Evolutionary conservation across 2,888 invertebrate species (phyloP), one percentile per base, ranked within the genome.

Genomic region (Netelia melanura): DNA sequence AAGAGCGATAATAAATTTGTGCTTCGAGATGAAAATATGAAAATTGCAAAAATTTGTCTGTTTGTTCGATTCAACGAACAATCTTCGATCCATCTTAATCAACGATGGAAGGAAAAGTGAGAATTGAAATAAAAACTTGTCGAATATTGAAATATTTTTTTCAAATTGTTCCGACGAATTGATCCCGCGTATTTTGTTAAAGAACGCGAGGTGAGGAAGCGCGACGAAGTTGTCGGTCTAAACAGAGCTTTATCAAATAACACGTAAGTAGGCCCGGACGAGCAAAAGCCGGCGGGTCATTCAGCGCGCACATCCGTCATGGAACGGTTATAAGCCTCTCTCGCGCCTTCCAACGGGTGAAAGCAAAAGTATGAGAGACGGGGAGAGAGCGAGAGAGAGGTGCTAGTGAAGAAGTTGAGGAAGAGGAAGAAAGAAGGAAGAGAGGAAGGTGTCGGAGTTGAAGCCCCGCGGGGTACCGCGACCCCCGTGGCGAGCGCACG

Each of bases 401-500:
- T 38, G 17, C 3, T 54, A 54, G 54, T 58, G 17, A 21, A 58
- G 58, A 21, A 58, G 17, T 21, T 58, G 58, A n/a, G 17, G 21
- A 21, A 9, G 54, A 54, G 58, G 58, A 58, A 58, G 58, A 21
- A 64, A 56, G 43, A 56, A 71, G 52, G 38, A 74, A 80, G 70
- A 38, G 38, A 74, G 77, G 70, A 78, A 86, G 82, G 84, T 86
- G 83, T 79, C 76, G 82, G 82, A 80, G 79, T 81, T 84, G 76
- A 84, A 80, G 77, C 81, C 84, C 84, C 61, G 77, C 84, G 84
- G 93, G 93, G 91, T 92, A 92, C 81, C 92, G 90, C 89, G 86
- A 90, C 93, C 93, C 93, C 93, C 90, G 92, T 89, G 91, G 93
- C 86, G 93, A 91, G 88, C 91, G 89, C 91, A 91, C 91, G 93